These are phyloP conservation scores for Leucosticte australis DNA, from an alignment of 2,113 vertebrate genomes.

Conservation along the genomic window DNA sequence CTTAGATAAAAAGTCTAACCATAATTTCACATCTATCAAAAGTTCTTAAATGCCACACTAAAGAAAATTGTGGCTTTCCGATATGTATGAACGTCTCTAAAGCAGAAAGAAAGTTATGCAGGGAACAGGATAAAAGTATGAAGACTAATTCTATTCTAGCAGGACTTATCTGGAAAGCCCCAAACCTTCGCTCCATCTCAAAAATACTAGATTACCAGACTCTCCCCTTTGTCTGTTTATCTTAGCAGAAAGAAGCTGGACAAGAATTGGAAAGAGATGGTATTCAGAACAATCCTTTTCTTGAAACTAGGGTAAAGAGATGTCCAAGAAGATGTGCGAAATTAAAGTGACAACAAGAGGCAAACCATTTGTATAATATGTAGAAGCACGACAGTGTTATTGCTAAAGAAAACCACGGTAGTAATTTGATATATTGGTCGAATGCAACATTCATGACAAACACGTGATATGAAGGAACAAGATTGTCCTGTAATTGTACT, in stretches of 20 bases:
- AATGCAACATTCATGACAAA: background rate
- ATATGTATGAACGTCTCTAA: accelerated
- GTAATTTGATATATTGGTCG: background rate
- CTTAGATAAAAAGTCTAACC: background rate
- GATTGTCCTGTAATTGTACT: background rate
- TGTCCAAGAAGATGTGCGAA: background rate
- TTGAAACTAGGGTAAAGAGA: background rate
- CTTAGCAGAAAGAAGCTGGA: background rate
- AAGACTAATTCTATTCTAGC: background rate
- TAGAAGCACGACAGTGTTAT: background rate
- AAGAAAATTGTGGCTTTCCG: background rate
- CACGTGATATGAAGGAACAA: accelerated
- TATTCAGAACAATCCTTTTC: background rate
- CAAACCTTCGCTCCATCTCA: background rate
- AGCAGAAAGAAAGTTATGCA: background rate
- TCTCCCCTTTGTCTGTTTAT: background rate
- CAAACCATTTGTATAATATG: background rate
- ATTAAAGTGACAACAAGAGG: background rate
- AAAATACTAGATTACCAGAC: background rate
- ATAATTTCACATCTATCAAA: background rate
- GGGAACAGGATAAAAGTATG: accelerated
- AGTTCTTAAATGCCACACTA: background rate
- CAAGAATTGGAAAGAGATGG: background rate
- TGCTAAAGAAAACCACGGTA: background rate
- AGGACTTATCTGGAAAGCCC: background rate